Evolutionary conservation across 2,888 invertebrate species (phyloP), one percentile per base, ranked within the genome.

Genomic region (Eupithecia exiguata): DNA sequence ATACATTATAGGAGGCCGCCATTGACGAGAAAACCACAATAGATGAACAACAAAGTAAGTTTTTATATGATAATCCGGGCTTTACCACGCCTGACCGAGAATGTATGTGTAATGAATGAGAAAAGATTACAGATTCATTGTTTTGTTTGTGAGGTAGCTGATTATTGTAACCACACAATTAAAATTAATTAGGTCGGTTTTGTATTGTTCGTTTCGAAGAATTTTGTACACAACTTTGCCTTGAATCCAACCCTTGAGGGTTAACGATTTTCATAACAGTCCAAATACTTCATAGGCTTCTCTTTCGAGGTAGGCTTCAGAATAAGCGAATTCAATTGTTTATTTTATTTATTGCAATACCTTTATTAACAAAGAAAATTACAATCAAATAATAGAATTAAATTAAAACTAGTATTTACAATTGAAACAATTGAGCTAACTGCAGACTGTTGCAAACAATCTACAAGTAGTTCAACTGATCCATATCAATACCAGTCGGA

Each of bases 81-180:
- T 68, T 68, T 43, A 21, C n/a, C 40, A 67, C 25, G 43, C 14
- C 7, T 67, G 67, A 40, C 67, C 25, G 67, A 30, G 16, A 25
- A 30, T 67, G 25, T 25, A 9, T n/a, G 14, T 25, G 43, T 67
- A 67, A 43, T 67, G 67, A 67, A 43, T 67, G 67, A 67, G 30
- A 35, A 62, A 62, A 35, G 62, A 62, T 35, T 62, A 62, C 62
- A 35, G 62, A 35, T 62, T 16, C 61, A 61, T 30, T 30, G n/a
- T 53, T 30, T 62, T 62, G 35, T 35, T 62, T 9, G 5, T 10
- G 14, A 30, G 18, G 62, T 30, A 35, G 35, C 62, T 18, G 30
- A 18, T 35, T 61, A n/a, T n/a, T 30, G 25, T 61, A 30, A 16
- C 61, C 61, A 6, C 30, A 61, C 61, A 61, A 61, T 61, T 35